phyloP scores from a whole-genome alignment of 2,113 vertebrate species.

The Hemiscyllium ocellatum region DNA sequence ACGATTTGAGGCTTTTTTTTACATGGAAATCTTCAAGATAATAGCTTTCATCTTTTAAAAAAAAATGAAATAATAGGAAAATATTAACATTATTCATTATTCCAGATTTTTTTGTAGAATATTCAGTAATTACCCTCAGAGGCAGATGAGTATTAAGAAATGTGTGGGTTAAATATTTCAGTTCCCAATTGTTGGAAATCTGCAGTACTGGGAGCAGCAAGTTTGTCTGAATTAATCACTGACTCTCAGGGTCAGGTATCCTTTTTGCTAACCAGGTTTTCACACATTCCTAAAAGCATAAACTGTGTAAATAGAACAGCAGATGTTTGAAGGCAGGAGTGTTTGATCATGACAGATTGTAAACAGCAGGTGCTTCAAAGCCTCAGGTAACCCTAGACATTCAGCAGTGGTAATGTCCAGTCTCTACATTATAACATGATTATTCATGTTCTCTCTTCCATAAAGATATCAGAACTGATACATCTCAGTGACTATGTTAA shows the following conservation, averaged over 20 bases:
- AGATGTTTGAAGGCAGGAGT: slow-evolving; percentile 28
- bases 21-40: neutral
- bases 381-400: slow-evolving; percentile 29
- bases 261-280: slow-evolving; percentile 27
- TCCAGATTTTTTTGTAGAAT: neutral
- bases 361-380: slow-evolving; percentile 37
- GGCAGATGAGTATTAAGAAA: neutral
- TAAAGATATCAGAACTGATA: neutral
- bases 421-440: neutral
- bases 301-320: slow-evolving; percentile 35
- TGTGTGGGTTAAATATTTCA: neutral
- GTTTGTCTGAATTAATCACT: neutral
- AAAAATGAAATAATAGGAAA: neutral
- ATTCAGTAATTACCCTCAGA: neutral
- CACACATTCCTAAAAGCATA: slow-evolving; percentile 13
- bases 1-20: neutral
- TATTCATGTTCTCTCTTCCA: neutral
- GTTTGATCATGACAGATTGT: slow-evolving; percentile 34
- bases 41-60: neutral
- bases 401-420: neutral
- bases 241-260: neutral
- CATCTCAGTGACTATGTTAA: neutral
- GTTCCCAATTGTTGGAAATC: neutral
- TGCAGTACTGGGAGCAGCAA: neutral
- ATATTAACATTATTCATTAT: neutral